Evolutionary conservation across 2,888 invertebrate genomes (phyloP).

Genomic region (Chrysotoxum bicinctum): DNA sequence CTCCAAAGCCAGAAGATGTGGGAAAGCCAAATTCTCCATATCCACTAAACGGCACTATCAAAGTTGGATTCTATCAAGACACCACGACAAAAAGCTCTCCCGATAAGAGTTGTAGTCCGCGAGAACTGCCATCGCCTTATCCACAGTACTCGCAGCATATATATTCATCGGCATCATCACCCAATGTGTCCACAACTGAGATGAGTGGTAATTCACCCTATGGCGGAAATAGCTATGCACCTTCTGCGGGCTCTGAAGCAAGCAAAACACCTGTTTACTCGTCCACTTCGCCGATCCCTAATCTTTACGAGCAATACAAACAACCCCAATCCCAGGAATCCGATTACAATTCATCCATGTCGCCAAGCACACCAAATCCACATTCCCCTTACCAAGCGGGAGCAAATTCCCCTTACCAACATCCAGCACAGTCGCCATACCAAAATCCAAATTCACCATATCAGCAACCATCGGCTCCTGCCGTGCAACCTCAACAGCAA

Average conservation of each 20-base stretch:
- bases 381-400: constrained; percentile 83
- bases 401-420: constrained; percentile 81
- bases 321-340: constrained; percentile 83
- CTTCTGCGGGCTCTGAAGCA: constrained; percentile 79
- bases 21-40: constrained; percentile 86
- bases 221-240: constrained; percentile 80
- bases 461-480: constrained; percentile 76
- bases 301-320: constrained; percentile 84
- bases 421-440: constrained; percentile 81
- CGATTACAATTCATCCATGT: constrained; percentile 83
- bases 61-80: constrained; percentile 95
- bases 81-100: constrained; percentile 92
- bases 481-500: constrained; percentile 45
- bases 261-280: constrained; percentile 80
- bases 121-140: constrained; percentile 86
- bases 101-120: constrained; percentile 91
- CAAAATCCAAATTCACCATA: constrained; percentile 79
- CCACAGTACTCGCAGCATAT: constrained; percentile 84
- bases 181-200: constrained; percentile 82
- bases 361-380: constrained; percentile 83
- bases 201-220: constrained; percentile 80
- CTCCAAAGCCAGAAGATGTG: constrained; percentile 86
- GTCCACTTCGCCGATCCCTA: constrained; percentile 79
- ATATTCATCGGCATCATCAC: constrained; percentile 84
- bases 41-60: constrained; percentile 90